Evolutionary conservation across 1,140 invertebrate species (phyloP).

Genomic region (Musca vetustissima): DNA sequence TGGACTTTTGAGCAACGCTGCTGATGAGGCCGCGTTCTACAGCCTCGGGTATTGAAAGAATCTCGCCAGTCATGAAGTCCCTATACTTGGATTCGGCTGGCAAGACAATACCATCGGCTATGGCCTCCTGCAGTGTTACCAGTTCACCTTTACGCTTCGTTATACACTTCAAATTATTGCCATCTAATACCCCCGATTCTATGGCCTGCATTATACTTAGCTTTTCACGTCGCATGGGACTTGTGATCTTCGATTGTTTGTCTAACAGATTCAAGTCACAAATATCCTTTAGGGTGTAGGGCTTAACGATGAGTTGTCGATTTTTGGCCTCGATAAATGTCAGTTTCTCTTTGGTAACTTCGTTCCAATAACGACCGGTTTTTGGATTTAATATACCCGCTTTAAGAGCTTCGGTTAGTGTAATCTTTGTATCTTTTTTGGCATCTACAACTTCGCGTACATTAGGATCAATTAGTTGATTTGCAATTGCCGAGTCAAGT

Average conservation of each 20-base stretch:
- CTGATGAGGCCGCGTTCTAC: slow-evolving; percentile 85
- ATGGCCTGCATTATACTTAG: slow-evolving; percentile 83
- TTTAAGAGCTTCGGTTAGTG: slow-evolving; percentile 76
- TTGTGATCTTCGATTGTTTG: slow-evolving; percentile 70
- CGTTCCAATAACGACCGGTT: slow-evolving; percentile 76
- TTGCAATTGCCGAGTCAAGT: slow-evolving; percentile 76
- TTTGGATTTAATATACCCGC: slow-evolving; percentile 76
- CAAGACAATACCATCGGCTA: slow-evolving; percentile 75
- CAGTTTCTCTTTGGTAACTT: slow-evolving; percentile 71
- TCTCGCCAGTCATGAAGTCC: slow-evolving; percentile 71
- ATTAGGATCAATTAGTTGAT: slow-evolving; percentile 74
- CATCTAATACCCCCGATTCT: slow-evolving; percentile 81
- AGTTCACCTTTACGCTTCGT: slow-evolving; percentile 79
- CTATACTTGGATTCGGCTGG: slow-evolving; percentile 72
- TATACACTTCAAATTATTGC: slow-evolving; percentile 78
- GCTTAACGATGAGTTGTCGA: slow-evolving; percentile 79
- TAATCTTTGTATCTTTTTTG: slow-evolving; percentile 75
- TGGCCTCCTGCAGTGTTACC: slow-evolving; percentile 80
- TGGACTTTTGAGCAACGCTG: slow-evolving; percentile 81
- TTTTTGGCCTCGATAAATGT: slow-evolving; percentile 77
- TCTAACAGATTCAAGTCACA: slow-evolving; percentile 80
- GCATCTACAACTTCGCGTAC: slow-evolving; percentile 81
- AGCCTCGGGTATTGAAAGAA: slow-evolving; percentile 76
- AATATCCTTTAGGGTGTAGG: slow-evolving; percentile 86
- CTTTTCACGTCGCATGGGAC: slow-evolving; percentile 74